Base-by-base conservation (phyloP, 2,113 vertebrate species). In the Myrmecophaga tridactyla region DNA sequence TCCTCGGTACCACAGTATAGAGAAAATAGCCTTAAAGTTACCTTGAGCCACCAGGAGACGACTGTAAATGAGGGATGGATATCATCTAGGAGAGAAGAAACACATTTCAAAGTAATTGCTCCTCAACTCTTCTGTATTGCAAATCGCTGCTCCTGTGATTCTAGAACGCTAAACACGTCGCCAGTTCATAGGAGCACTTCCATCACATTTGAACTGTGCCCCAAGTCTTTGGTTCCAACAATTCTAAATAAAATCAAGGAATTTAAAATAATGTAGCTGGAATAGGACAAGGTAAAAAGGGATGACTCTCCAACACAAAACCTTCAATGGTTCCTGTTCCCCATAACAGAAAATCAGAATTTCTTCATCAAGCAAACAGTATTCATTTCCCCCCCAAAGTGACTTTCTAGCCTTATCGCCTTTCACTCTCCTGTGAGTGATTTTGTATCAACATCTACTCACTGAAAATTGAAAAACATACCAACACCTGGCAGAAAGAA, bases 211-310 rank as follows among this genome's bases (percentile, higher is more conserved):
- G 39, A 93, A 72, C 56, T 53, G 3, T 25, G n/a, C 65, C 53
- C 82, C 20, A 43, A 51, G 3, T 70, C 83, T 86, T 94, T 67
- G 72, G 27, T 27, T 95, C 41, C 14, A 82, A 67, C 91, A 69
- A 31, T 83, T 84, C 67, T 95, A 89, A 69, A 63, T 89, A 82
- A 92, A 94, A 95, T 36, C 5, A 21, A 48, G 34, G 36, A 82
- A 53, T 41, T 78, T 69, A 39, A 81, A 94, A 82, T 3, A 51
- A 12, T 43, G 73, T 27, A 43, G 51, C 48, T 94, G 53, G 67
- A 72, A 5, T 25, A 89, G 27, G 43, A 56, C 27, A 86, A 62
- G 34, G 51, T 82, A 90, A 90, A 43, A 29, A 7, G 31, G 31
- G 11, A 1, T 36, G 5, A 62, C 13, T 94, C 20, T 83, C 73